These are phyloP conservation scores for honey bee (Apis mellifera) DNA, from an alignment of 1,140 invertebrate species.

Conservation along the genomic window Amel_HAv3.1 CM009936.2:1556001-1556500, in stretches of 20 bases:
- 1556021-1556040: neutral
- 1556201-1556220: neutral
- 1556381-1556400: slow-evolving; percentile 59
- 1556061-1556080: neutral
- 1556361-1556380: slow-evolving; percentile 77
- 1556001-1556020: neutral
- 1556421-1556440: neutral
- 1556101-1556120: neutral
- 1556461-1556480: neutral
- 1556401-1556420: slow-evolving; percentile 33
- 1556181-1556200: slow-evolving; percentile 35
- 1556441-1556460: slow-evolving; percentile 20
- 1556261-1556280: slow-evolving; percentile 58
- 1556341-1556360: slow-evolving; percentile 74
- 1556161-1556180: slow-evolving; percentile 25
- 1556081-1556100: neutral
- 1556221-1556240: neutral
- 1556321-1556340: slow-evolving; percentile 76
- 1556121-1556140: neutral
- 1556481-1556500: neutral
- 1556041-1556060: neutral
- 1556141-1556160: slow-evolving; percentile 4
- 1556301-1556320: slow-evolving; percentile 78
- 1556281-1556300: slow-evolving; percentile 72
- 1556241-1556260: slow-evolving; percentile 60